Evolutionary conservation across 2,113 vertebrate species (phyloP).

Genomic region (Engraulis encrasicolus): DNA sequence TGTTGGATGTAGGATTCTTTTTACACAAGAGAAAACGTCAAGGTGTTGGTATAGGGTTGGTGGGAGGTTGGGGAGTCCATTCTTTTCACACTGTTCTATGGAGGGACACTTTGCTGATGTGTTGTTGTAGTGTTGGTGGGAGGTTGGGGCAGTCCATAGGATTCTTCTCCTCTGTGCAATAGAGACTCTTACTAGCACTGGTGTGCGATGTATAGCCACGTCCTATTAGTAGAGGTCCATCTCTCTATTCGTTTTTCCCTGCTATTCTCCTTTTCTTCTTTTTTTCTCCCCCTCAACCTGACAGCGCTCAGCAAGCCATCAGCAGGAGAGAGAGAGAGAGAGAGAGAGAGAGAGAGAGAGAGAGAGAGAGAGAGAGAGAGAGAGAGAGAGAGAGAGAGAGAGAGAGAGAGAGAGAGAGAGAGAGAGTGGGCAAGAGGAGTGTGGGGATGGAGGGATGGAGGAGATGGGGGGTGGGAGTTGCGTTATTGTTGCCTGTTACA

Average conservation of each 20-base stretch:
- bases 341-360: not conserved
- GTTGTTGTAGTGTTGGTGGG: too few relatives aligned
- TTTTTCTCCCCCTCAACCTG: not conserved
- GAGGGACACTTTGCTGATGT: too few relatives aligned
- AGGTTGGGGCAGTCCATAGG: too few relatives aligned
- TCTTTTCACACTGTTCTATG: not conserved
- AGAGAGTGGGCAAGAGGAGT: too few relatives aligned
- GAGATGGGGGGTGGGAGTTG: not conserved
- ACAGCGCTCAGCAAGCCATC: not conserved
- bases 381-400: not conserved
- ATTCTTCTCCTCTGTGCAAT: too few relatives aligned
- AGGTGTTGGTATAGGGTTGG: not conserved
- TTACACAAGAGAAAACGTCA: not conserved
- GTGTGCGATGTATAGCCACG: not conserved
- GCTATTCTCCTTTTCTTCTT: not conserved
- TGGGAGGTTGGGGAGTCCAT: not conserved
- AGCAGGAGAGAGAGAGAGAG: not conserved
- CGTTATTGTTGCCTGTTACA: slow-evolving; percentile 38
- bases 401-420: not conserved
- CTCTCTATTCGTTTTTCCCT: not conserved
- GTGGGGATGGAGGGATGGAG: too few relatives aligned
- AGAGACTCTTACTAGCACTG: not conserved
- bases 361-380: not conserved
- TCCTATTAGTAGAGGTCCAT: not conserved
- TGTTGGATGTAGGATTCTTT: too few relatives aligned